Conservation (phyloP, 92 coral and sea anemone species). For the Ricordea florida region DNA sequence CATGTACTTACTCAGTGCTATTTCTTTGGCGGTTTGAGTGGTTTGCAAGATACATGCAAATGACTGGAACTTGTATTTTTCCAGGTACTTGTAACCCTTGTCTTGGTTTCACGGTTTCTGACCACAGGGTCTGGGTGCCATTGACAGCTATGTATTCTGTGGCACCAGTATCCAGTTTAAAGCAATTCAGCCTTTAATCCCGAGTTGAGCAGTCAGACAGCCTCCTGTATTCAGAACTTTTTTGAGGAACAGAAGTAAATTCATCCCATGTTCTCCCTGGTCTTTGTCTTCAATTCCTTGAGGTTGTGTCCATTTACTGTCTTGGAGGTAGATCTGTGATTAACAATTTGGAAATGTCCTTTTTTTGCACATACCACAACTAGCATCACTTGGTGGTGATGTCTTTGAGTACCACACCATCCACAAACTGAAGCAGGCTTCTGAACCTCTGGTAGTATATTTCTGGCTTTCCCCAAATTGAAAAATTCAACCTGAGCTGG, state of each 20-base stretch:
- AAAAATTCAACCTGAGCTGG: conserved; percentile 5
- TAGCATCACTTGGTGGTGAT: conserved; percentile 5
- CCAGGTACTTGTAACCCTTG: no score
- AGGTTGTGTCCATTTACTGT: background rate
- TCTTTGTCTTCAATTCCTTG: conserved; percentile 3
- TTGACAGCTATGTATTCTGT: no score
- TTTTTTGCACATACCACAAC: conserved; percentile 17
- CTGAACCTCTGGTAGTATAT: background rate
- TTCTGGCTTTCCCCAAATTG: background rate
- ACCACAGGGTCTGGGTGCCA: no score
- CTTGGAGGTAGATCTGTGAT: background rate
- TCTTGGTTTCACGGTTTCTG: no score
- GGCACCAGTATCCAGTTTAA: conserved; percentile 13
- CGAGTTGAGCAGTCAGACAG: conserved; percentile 8
- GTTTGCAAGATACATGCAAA: no score
- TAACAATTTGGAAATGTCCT: conserved; percentile 4
- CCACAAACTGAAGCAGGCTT: conserved; percentile 3
- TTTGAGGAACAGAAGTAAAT: conserved; percentile 11
- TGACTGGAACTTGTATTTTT: no score
- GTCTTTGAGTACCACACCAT: conserved; percentile 43
- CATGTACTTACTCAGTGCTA: no score
- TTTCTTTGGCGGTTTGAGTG: no score
- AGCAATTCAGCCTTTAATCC: no score
- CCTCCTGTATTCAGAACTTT: background rate
- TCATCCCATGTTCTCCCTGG: background rate